Conservation (phyloP, 2,797 vertebrate species). For the Chaetodon trifasciatus region DNA sequence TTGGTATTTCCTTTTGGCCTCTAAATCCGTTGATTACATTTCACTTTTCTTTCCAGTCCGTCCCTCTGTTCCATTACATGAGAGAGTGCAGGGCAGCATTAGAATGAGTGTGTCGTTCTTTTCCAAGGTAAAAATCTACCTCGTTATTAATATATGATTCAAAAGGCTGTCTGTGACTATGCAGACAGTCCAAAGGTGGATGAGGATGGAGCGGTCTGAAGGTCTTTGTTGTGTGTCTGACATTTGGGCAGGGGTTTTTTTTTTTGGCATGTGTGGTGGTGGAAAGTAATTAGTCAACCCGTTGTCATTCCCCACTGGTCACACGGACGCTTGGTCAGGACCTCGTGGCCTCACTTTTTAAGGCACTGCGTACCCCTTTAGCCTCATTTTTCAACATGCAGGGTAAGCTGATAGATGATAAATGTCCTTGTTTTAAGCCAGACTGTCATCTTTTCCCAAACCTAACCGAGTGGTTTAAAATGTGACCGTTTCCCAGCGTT, state of each 20-base stretch:
- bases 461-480: too few relatives aligned
- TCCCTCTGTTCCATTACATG: not conserved
- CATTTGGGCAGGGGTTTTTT: not conserved
- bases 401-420: too few relatives aligned
- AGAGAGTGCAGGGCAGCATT: not conserved
- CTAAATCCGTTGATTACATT: conserved; percentile 14
- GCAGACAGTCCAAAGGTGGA: not conserved
- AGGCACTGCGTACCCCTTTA: too few relatives aligned
- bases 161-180: not conserved
- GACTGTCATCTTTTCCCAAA: too few relatives aligned
- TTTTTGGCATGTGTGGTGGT: not conserved
- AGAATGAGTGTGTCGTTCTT: not conserved
- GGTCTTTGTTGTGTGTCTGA: conserved; percentile 4
- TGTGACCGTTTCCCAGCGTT: too few relatives aligned
- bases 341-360: too few relatives aligned
- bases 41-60: not conserved
- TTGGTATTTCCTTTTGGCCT: conserved; percentile 3
- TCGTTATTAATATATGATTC: not conserved
- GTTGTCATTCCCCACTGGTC: too few relatives aligned
- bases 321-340: too few relatives aligned
- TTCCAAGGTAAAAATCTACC: conserved; percentile 1
- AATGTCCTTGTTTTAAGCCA: too few relatives aligned
- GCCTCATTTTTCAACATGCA: too few relatives aligned
- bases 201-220: conserved; percentile 6
- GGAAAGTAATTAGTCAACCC: not conserved